These are phyloP conservation scores for Drosophila bipectinata DNA, from an alignment of 1,140 invertebrate genomes.

Conservation along the genomic window DNA sequence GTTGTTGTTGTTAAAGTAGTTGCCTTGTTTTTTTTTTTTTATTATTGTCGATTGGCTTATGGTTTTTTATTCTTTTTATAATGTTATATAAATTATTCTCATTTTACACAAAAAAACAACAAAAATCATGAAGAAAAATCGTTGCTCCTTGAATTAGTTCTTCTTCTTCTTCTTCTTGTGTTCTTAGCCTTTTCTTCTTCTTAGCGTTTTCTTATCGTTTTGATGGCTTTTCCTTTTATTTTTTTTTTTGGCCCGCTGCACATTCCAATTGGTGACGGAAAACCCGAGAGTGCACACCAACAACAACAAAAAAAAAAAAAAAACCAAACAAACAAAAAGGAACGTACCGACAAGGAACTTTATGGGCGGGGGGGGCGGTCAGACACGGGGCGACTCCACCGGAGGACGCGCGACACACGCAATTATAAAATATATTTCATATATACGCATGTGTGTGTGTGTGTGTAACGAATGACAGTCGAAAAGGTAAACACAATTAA, in stretches of 20 bases:
- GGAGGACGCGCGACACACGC: neutral
- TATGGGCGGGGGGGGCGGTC: neutral
- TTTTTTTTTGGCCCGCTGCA: constrained; percentile 17
- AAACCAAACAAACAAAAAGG: constrained; percentile 33
- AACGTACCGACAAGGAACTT: neutral
- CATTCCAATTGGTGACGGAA: constrained; percentile 37
- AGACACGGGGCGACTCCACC: neutral
- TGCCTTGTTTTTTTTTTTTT: constrained; percentile 19
- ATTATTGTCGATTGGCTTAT: neutral
- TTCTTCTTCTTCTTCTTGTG: constrained; percentile 14
- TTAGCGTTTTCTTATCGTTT: constrained; percentile 10
- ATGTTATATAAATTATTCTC: constrained; percentile 41
- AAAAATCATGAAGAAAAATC: neutral
- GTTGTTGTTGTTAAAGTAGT: constrained; percentile 34
- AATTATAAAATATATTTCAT: neutral
- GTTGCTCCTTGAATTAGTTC: constrained; percentile 32
- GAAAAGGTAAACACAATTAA: constrained; percentile 1
- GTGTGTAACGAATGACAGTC: neutral
- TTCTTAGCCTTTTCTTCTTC: constrained; percentile 3
- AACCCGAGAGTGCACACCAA: constrained; percentile 27
- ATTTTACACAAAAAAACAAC: too few species aligned
- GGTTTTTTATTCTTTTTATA: constrained; percentile 10
- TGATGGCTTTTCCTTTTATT: constrained; percentile 10
- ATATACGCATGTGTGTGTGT: neutral
- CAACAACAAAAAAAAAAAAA: constrained; percentile 8